Evolutionary conservation across 2,888 invertebrate species (phyloP).

Genomic region (Cremastinae sp.): DNA sequence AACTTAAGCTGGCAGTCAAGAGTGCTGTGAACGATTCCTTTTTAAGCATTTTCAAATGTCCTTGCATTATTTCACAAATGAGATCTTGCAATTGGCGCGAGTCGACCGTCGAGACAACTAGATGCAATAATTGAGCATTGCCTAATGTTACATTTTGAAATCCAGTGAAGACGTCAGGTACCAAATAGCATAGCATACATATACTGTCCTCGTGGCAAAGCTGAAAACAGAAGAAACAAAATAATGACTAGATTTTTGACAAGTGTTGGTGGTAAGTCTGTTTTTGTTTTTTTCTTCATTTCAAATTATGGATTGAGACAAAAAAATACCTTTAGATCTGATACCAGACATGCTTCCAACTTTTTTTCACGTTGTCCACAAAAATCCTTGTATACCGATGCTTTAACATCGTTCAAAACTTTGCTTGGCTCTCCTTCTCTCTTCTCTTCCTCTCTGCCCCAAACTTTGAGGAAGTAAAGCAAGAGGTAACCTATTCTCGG

Average conservation of each 20-base stretch:
- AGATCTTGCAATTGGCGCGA: slow-evolving; percentile 94
- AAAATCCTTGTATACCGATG: slow-evolving; percentile 93
- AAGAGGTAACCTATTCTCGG: slow-evolving; percentile 92
- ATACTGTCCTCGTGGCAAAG: slow-evolving; percentile 94
- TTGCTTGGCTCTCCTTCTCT: slow-evolving; percentile 81
- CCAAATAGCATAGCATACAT: slow-evolving; percentile 93
- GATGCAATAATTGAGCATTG: slow-evolving; percentile 92
- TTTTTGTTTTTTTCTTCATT: too few species aligned
- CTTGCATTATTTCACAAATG: slow-evolving; percentile 94
- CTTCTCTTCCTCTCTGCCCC: slow-evolving; percentile 83
- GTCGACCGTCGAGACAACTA: slow-evolving; percentile 95
- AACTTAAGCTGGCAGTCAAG: slow-evolving; percentile 91
- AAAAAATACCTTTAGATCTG: slow-evolving; percentile 88
- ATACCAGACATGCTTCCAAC: slow-evolving; percentile 87
- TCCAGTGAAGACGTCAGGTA: slow-evolving; percentile 95
- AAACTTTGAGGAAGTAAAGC: slow-evolving; percentile 93
- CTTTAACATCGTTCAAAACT: slow-evolving; percentile 85
- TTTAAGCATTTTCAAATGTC: slow-evolving; percentile 91
- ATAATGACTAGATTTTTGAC: too few species aligned
- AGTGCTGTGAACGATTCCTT: slow-evolving; percentile 88
- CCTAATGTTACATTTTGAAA: slow-evolving; percentile 94
- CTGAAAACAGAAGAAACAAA: slow-evolving; percentile 74
- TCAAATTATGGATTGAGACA: too few species aligned
- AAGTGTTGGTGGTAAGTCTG: too few species aligned
- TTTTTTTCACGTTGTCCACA: slow-evolving; percentile 91